Conservation (phyloP, 1,140 invertebrate species). For the Glomeris maerens region DNA sequence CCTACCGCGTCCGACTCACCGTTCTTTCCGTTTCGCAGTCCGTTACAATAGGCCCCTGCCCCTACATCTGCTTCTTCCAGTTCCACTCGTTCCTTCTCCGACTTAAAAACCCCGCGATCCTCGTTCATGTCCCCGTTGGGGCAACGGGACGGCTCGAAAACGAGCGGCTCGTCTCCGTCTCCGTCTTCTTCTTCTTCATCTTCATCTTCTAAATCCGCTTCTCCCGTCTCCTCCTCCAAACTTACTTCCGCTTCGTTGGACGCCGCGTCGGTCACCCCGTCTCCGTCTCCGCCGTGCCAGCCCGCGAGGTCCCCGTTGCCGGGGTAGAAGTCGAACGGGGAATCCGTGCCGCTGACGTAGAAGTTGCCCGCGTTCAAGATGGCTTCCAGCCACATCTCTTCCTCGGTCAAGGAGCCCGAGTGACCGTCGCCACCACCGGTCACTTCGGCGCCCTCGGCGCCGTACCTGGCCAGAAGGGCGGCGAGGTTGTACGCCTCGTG, state of each 20-base stretch:
- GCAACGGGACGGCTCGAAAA: background rate
- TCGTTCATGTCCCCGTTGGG: too few species aligned
- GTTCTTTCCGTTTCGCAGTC: background rate
- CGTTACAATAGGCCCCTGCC: background rate
- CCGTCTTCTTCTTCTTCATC: constrained; percentile 17
- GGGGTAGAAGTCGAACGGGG: background rate
- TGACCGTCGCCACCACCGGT: background rate
- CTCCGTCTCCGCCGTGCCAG: too few species aligned
- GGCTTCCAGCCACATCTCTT: background rate
- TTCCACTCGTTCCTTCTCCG: too few species aligned
- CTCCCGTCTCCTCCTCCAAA: constrained; percentile 30
- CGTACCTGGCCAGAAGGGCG: background rate
- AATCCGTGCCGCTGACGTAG: background rate
- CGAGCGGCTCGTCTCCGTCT: constrained; percentile 14
- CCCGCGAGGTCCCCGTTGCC: too few species aligned
- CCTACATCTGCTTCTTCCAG: background rate
- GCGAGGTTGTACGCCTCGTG: background rate
- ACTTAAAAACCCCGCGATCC: too few species aligned
- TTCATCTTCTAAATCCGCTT: constrained; percentile 17
- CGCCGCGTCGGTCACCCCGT: background rate
- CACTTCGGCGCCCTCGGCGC: background rate
- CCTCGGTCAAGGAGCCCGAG: background rate
- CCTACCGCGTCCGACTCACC: background rate
- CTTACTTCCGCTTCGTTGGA: constrained; percentile 37
- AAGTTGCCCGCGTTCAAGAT: background rate